A percentile compares a stretch with the other conserved stretches of the same genome.
Conservation (phyloP, 2,797 vertebrate genomes). For the Peromyscus attwateri region DNA sequence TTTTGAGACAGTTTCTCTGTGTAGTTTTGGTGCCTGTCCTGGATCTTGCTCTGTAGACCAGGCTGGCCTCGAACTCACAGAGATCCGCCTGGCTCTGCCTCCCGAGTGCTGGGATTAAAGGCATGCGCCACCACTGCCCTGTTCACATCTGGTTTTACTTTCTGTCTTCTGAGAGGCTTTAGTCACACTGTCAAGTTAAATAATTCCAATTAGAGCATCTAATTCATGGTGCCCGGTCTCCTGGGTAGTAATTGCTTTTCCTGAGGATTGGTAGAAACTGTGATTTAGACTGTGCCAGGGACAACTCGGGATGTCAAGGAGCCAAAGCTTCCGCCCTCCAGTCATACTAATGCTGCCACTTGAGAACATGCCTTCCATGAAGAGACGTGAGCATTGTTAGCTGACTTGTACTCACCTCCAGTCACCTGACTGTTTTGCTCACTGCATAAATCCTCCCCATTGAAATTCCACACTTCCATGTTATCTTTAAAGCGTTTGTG, state of each 20-base stretch:
- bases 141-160: background rate
- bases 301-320: background rate
- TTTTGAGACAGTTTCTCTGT: too few relatives aligned
- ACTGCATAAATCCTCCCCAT: background rate
- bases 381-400: background rate
- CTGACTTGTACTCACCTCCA: background rate
- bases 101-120: background rate
- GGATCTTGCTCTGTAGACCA: too few relatives aligned
- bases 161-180: background rate
- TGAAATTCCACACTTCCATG: background rate
- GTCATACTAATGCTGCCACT: background rate
- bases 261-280: background rate
- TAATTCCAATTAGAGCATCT: background rate
- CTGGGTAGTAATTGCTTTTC: background rate
- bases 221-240: background rate
- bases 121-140: too few relatives aligned
- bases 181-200: background rate
- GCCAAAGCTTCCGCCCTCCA: background rate
- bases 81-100: background rate
- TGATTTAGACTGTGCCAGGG: background rate
- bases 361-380: background rate
- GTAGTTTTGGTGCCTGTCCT: too few relatives aligned
- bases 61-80: too few relatives aligned
- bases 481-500: background rate
- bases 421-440: background rate